Evolutionary conservation across 2,113 vertebrate genomes (phyloP).

Genomic region (Lophotis ruficrista): DNA sequence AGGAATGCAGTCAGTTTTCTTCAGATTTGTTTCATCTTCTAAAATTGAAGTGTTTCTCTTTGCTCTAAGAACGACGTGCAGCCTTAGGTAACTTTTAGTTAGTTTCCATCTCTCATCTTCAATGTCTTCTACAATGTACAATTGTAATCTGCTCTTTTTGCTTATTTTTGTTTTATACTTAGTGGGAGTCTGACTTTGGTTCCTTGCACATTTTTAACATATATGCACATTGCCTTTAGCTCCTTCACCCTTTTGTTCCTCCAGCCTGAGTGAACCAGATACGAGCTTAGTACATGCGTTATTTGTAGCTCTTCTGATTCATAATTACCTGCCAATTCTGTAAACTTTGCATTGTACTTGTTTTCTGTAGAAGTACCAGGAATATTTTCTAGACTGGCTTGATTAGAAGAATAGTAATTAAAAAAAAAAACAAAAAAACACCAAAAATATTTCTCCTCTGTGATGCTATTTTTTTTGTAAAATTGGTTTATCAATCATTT

Average conservation of each 20-base stretch:
- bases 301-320: not conserved
- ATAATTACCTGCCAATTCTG: not conserved
- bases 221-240: not conserved
- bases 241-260: not conserved
- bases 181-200: not conserved
- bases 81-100: not conserved
- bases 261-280: not conserved
- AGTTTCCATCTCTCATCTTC: not conserved
- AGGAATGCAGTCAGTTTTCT: not conserved
- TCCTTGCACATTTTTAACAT: not conserved
- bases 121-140: not conserved
- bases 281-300: not conserved
- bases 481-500: not conserved
- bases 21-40: not conserved
- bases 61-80: not conserved
- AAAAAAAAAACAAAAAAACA: accelerated
- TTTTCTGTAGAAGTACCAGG: not conserved
- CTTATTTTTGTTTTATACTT: not conserved
- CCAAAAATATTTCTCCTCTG: not conserved
- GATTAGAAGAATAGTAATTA: not conserved
- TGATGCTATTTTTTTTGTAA: not conserved
- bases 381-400: not conserved
- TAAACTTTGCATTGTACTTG: not conserved
- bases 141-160: not conserved
- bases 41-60: not conserved